Conservation (phyloP, 1,140 invertebrate genomes). For the Drosophila yakuba region DNA sequence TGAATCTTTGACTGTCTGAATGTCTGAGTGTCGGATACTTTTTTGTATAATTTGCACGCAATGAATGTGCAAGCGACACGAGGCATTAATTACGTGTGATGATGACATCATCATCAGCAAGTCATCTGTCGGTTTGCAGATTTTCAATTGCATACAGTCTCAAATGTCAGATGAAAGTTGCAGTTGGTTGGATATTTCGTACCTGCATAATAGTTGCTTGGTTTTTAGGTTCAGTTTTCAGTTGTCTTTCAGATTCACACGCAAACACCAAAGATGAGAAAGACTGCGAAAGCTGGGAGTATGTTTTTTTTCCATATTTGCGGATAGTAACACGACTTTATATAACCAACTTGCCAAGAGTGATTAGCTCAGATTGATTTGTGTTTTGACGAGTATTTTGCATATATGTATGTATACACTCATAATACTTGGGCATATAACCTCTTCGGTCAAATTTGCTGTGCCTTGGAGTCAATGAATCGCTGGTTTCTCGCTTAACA, state of each 20-base stretch:
- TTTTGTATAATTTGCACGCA: conserved; percentile 52
- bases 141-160: conserved; percentile 61
- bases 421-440: conserved; percentile 43
- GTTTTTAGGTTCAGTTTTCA: conserved; percentile 5
- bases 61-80: conserved; percentile 55
- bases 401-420: conserved; percentile 39
- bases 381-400: conserved; percentile 14
- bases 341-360: conserved; percentile 29
- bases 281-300: not conserved
- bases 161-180: conserved; percentile 74
- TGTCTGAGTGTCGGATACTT: not conserved
- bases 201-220: conserved; percentile 17
- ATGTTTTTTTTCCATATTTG: conserved; percentile 13
- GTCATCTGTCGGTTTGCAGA: conserved; percentile 29
- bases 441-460: not conserved
- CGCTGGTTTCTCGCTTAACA: conserved; percentile 31
- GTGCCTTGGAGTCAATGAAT: conserved; percentile 29
- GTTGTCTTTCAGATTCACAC: conserved; percentile 34
- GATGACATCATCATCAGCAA: conserved; percentile 1
- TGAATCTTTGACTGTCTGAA: not conserved
- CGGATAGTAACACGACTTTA: conserved; percentile 13
- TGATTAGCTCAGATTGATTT: conserved; percentile 78
- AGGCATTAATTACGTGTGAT: conserved; percentile 69
- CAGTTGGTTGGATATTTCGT: conserved; percentile 19
- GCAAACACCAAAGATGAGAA: conserved; percentile 41